A percentile compares a stretch with the other conserved stretches of the same genome.
These are phyloP conservation scores for Xerus rutilus DNA, from an alignment of 2,797 vertebrate genomes.

Conservation along the genomic window DNA sequence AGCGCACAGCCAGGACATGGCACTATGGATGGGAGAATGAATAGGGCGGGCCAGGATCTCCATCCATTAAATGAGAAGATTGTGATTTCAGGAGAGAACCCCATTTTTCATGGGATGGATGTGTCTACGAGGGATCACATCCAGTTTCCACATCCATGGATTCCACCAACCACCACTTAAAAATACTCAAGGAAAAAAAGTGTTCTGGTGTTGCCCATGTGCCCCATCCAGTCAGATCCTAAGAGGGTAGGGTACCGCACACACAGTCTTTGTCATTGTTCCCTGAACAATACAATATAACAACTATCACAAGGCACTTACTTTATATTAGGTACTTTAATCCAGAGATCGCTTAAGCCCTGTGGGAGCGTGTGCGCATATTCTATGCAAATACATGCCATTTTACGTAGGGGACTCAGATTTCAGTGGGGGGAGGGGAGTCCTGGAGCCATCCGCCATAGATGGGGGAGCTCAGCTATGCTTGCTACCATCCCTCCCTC, in stretches of 20 bases:
- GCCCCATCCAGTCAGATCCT: no score
- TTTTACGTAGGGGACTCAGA: neutral
- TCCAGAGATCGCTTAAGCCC: no score
- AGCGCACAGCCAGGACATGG: neutral
- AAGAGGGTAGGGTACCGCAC: no score
- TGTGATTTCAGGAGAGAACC: neutral
- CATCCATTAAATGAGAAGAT: neutral
- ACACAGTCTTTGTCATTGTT: neutral
- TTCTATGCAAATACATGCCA: neutral
- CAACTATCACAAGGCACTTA: accelerated
- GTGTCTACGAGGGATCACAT: no score
- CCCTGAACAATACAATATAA: neutral
- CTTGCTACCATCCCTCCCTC: neutral
- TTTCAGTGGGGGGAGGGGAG: neutral
- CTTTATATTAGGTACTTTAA: accelerated
- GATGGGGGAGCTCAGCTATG: no score
- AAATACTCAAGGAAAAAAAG: no score
- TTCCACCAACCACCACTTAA: neutral
- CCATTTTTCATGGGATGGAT: neutral
- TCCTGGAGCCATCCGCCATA: no score
- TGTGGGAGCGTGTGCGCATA: neutral
- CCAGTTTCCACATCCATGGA: neutral
- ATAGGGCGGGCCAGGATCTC: neutral
- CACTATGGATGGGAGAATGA: neutral
- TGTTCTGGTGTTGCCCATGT: neutral